Conservation (phyloP, 2,888 invertebrate species). For the Cyaniris semiargus region DNA sequence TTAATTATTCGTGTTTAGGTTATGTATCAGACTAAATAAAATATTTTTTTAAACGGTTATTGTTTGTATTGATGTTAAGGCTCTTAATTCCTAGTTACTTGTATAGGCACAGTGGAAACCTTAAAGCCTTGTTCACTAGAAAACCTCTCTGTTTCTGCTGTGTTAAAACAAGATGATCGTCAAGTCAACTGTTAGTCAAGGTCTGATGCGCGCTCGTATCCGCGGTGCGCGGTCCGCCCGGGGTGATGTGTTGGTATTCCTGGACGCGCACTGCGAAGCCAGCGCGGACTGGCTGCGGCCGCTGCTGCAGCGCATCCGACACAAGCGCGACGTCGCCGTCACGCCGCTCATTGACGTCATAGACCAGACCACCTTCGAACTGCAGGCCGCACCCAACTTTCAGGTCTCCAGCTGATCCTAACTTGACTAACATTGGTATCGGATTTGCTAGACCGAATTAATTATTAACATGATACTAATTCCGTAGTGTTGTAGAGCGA, state of each 20-base stretch:
- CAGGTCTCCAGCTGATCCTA: constrained; percentile 52
- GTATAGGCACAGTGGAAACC: background rate
- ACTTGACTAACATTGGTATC: constrained; percentile 6
- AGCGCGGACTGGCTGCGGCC: constrained; percentile 92
- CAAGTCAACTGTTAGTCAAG: constrained; percentile 77
- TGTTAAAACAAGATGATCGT: background rate
- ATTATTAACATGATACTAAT: background rate
- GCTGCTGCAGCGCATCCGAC: constrained; percentile 81
- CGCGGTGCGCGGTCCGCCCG: constrained; percentile 90
- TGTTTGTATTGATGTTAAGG: background rate
- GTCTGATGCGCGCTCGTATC: constrained; percentile 93
- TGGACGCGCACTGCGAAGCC: constrained; percentile 96
- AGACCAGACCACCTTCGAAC: constrained; percentile 85
- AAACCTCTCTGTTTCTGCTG: background rate
- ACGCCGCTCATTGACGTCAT: constrained; percentile 98
- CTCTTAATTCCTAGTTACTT: background rate
- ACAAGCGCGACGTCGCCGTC: constrained; percentile 88
- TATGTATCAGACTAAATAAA: background rate
- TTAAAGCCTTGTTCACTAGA: background rate
- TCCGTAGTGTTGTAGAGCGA: background rate
- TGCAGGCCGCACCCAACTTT: constrained; percentile 57
- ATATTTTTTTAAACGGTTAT: background rate
- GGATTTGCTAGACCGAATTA: constrained; percentile 2
- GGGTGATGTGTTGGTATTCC: constrained; percentile 91
- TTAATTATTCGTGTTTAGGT: too few relatives aligned